Evolutionary conservation across 2,113 vertebrate genomes (phyloP), one percentile per base, ranked within the genome.

Genomic region (Heterocephalus glaber): DNA sequence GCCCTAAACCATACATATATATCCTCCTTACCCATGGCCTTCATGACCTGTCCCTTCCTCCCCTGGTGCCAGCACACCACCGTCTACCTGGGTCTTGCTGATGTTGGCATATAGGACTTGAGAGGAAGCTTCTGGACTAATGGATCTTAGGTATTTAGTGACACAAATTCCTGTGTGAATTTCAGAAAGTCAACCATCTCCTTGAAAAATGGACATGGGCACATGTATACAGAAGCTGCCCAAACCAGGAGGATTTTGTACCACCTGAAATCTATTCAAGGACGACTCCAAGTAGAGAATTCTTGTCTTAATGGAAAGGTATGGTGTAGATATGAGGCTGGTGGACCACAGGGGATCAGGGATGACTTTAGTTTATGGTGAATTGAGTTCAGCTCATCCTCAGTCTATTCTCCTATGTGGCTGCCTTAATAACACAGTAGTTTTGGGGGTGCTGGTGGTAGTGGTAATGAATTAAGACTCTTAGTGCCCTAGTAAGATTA

Each of bases 351-450:
- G 8, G 30, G 4, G 7, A 12, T 41, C 19, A 11, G 13, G 38
- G 35, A 54, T 83, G 11, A 68, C 58, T 70, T 68, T 84, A 38
- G 77, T 92, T 94, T 66, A 72, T 80, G 22, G 16, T 26, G 58
- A 95, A 35, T 77, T 88, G 10, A 28, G 77, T 90, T 70, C 10
- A 68, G 26, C 3, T 72, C 44, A 7, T 54, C 56, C 14, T 61
- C 30, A 74, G 44, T 82, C 44, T 24, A 11, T 9, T 47, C 52
- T 88, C 47, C 22, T 24, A 11, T 5, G 54, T 70, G 76, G 38
- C 22, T 85, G 4, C 38, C 47, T 92, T 66, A 93, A 92, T 84
- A 92, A 86, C 24, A 72, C 4, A 35, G 22, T 38, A 83, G 44
- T 38, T 70, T 56, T 12, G 33, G 2, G 17, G 22, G 24, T 35